Percentiles rank a stretch among this genome's conserved stretches.
Evolutionary conservation across 2,797 vertebrate species (phyloP).

Genomic region (Liparis tanakae): DNA sequence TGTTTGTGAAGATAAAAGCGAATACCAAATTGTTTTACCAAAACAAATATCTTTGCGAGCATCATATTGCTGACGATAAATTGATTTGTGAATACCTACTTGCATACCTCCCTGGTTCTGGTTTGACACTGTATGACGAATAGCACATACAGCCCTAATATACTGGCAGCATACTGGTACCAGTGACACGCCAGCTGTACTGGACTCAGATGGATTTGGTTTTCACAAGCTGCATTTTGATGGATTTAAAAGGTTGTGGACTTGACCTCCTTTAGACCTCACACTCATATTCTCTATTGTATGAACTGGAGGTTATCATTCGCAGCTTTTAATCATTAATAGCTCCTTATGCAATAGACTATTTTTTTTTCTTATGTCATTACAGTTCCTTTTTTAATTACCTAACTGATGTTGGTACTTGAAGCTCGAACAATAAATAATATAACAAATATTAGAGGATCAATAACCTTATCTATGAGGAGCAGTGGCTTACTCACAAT

Average conservation of each 20-base stretch:
- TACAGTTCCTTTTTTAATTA: constrained; percentile 1
- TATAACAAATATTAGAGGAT: not conserved
- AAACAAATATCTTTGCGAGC: not conserved
- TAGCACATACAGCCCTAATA: not conserved
- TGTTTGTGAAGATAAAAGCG: not conserved
- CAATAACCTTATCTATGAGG: not conserved
- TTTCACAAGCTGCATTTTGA: constrained; percentile 9
- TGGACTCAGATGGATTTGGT: constrained; percentile 3
- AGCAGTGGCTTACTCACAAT: not conserved
- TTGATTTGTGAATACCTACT: not conserved
- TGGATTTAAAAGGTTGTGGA: not conserved
- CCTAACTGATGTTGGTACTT: not conserved
- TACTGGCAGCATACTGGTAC: not conserved
- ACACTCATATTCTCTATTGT: constrained; percentile 5
- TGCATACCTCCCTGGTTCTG: not conserved
- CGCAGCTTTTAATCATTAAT: not conserved
- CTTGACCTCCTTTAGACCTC: not conserved
- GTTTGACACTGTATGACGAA: not conserved
- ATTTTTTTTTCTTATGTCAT: not conserved
- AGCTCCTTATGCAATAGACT: constrained; percentile 2
- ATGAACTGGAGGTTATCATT: constrained; percentile 8
- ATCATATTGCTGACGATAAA: not conserved
- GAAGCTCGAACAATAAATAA: not conserved
- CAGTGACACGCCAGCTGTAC: not conserved
- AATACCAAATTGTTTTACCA: not conserved